Conservation (phyloP, 2,113 vertebrate species). For the Larimichthys polyactis region DNA sequence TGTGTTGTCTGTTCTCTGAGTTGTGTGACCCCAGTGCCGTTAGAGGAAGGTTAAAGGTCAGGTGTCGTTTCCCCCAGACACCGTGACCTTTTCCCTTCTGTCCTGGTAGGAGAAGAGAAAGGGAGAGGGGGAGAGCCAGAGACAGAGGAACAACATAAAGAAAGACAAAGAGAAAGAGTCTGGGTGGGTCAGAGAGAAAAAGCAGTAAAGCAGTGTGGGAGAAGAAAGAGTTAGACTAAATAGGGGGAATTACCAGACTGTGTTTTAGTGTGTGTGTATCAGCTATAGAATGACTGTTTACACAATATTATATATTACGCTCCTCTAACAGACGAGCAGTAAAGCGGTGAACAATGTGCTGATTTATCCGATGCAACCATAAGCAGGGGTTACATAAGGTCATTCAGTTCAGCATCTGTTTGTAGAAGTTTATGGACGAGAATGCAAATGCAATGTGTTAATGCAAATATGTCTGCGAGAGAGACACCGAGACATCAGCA, state of each 20-base stretch:
- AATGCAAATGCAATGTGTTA: too few relatives aligned
- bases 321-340: neutral
- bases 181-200: neutral
- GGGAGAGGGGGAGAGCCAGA: neutral
- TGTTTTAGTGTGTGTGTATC: neutral
- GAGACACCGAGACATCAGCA: conserved; percentile 50
- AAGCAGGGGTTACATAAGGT: too few relatives aligned
- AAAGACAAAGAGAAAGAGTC: neutral
- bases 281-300: neutral
- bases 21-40: conserved; percentile 35
- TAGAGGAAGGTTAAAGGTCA: conserved; percentile 69
- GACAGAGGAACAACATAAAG: neutral
- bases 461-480: conserved; percentile 12
- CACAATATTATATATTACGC: neutral
- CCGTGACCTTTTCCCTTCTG: conserved; percentile 55
- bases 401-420: neutral
- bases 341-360: neutral
- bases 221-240: neutral
- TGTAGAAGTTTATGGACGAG: too few relatives aligned
- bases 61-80: conserved; percentile 57
- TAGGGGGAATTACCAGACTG: neutral
- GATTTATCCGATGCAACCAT: neutral
- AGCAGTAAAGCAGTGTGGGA: neutral
- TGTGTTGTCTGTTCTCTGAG: conserved; percentile 15
- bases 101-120: neutral